Conservation (phyloP, 2,113 vertebrate genomes). For the Gasterosteus aculeatus region DNA sequence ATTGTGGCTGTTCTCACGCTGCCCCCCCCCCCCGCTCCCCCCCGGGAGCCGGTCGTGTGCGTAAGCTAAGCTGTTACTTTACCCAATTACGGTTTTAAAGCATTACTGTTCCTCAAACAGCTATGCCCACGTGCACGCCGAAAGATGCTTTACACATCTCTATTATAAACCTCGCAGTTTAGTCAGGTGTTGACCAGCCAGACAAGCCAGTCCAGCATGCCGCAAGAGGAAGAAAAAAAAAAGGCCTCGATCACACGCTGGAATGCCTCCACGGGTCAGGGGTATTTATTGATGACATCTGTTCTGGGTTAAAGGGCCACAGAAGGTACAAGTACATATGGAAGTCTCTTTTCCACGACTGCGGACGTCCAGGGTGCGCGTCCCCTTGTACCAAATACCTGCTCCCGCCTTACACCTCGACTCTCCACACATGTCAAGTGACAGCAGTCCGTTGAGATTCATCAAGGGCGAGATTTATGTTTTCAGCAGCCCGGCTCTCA, state of each 20-base stretch:
- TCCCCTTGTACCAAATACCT: slow-evolving; percentile 65
- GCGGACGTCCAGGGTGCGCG: slow-evolving; percentile 80
- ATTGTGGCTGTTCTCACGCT: slow-evolving; percentile 83
- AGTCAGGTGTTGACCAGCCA: slow-evolving; percentile 89
- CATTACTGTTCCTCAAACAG: slow-evolving; percentile 82
- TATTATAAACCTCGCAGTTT: slow-evolving; percentile 85
- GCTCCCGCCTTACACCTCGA: slow-evolving; percentile 63
- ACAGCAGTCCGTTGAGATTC: slow-evolving; percentile 84
- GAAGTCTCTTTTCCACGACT: slow-evolving; percentile 86
- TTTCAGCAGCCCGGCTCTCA: slow-evolving; percentile 54
- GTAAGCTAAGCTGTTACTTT: slow-evolving; percentile 86
- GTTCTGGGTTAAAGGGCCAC: slow-evolving; percentile 87
- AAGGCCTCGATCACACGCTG: slow-evolving; percentile 76
- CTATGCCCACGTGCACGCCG: slow-evolving; percentile 76
- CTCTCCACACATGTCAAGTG: slow-evolving; percentile 78
- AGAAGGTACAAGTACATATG: slow-evolving; percentile 84
- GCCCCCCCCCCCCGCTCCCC: slow-evolving; percentile 85
- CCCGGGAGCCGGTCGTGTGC: slow-evolving; percentile 81
- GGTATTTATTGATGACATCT: slow-evolving; percentile 92
- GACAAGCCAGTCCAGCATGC: slow-evolving; percentile 51
- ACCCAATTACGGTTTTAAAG: slow-evolving; percentile 88
- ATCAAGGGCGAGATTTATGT: slow-evolving; percentile 85
- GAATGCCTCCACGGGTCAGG: slow-evolving; percentile 84
- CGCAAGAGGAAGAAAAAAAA: slow-evolving; percentile 64
- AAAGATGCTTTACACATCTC: slow-evolving; percentile 75